Evolutionary conservation across 2,113 vertebrate genomes (phyloP).

Genomic region (Otolemur garnettii): DNA sequence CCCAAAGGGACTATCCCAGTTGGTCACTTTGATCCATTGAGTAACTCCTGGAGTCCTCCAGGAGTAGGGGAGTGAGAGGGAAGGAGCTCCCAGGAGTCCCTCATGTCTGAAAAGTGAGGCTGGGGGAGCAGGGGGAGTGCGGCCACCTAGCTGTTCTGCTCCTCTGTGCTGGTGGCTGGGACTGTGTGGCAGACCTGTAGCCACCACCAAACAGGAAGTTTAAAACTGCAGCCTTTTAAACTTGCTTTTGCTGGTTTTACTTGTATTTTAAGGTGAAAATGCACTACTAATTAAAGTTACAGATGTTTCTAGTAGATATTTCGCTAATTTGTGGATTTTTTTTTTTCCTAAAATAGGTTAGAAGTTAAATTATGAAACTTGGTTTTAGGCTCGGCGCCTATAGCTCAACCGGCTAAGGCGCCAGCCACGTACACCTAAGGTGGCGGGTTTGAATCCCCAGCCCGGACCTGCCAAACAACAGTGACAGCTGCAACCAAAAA

Average conservation of each 20-base stretch:
- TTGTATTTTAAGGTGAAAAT: not conserved
- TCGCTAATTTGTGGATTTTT: not conserved
- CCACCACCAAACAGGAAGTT: not conserved
- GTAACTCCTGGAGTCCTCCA: not conserved
- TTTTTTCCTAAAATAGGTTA: not conserved
- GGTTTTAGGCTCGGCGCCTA: too few species aligned
- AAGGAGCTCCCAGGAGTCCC: not conserved
- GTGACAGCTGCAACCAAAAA: too few species aligned
- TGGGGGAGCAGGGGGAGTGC: not conserved
- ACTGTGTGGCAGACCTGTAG: not conserved
- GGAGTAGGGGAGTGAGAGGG: too few species aligned
- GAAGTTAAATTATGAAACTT: slow-evolving; percentile 30
- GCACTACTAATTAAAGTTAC: not conserved
- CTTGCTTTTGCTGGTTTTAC: not conserved
- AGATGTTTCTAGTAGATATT: not conserved
- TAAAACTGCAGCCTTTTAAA: not conserved
- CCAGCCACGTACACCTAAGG: too few species aligned
- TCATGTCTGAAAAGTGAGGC: not conserved
- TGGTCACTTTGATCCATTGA: not conserved
- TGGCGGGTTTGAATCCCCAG: too few species aligned
- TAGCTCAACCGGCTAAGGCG: too few species aligned
- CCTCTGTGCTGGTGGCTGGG: not conserved
- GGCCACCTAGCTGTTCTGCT: not conserved
- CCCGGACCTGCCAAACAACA: too few species aligned
- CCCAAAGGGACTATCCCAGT: too few species aligned